Evolutionary conservation across 2,113 vertebrate species (phyloP).

Genomic region (Vulpes ferrilata): DNA sequence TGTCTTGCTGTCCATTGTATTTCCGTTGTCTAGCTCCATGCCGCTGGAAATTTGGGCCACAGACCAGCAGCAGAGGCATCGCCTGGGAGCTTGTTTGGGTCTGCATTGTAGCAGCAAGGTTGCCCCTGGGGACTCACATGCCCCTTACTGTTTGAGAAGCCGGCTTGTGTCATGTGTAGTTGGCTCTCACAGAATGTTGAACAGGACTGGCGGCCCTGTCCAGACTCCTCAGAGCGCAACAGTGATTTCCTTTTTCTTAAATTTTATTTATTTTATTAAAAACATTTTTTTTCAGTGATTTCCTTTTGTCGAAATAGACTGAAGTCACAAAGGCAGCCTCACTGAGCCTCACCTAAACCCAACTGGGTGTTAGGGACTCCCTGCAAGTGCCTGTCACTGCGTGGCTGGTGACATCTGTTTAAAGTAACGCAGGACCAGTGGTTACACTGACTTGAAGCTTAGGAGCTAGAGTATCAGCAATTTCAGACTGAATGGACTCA

Average conservation of each 20-base stretch:
- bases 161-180: neutral
- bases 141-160: neutral
- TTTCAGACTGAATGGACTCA: neutral
- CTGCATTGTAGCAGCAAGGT: neutral
- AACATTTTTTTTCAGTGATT: neutral
- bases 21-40: neutral
- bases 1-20: neutral
- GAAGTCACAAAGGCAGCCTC: neutral
- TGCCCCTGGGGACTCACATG: neutral
- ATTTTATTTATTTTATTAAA: too few species aligned
- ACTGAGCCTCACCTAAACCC: neutral
- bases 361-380: neutral
- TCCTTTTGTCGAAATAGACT: slow-evolving; percentile 10
- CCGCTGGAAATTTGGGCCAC: neutral
- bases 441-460: neutral
- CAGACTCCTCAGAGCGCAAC: neutral
- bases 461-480: neutral
- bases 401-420: neutral
- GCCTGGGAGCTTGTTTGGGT: neutral
- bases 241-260: neutral
- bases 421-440: neutral
- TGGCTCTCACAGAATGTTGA: neutral
- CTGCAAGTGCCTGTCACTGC: neutral
- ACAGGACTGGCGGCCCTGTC: neutral
- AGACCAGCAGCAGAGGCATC: neutral